A percentile compares a stretch with the other conserved stretches of the same genome.
phyloP scores from a whole-genome alignment of 2,113 vertebrate genomes.

The Clinocottus analis region DNA sequence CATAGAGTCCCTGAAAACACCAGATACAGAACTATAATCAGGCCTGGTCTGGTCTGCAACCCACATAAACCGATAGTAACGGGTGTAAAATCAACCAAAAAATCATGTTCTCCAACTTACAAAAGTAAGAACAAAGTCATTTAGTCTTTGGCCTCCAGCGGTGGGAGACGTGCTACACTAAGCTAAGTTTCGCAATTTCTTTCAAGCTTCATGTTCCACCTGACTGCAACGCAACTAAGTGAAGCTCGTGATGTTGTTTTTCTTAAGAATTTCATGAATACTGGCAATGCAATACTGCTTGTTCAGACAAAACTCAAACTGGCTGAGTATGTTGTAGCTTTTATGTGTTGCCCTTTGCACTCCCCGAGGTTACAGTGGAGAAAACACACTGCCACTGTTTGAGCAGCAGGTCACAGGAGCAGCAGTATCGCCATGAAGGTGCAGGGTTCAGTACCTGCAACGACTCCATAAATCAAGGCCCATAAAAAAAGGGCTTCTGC shows the following conservation, averaged over 20 bases:
- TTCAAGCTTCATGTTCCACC: not conserved
- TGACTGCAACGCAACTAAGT: not conserved
- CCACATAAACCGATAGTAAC: not conserved
- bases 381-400: not conserved
- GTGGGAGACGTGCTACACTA: not conserved
- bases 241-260: not conserved
- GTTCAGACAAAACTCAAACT: not conserved
- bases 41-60: no score
- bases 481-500: constrained; percentile 8
- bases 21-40: not conserved
- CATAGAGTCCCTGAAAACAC: not conserved
- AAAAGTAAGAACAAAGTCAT: not conserved
- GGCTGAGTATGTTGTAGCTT: not conserved
- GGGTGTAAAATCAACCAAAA: not conserved
- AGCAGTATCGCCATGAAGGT: constrained; percentile 22
- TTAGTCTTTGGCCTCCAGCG: not conserved
- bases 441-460: constrained; percentile 7
- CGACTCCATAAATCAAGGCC: not conserved
- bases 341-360: not conserved
- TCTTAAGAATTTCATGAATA: not conserved
- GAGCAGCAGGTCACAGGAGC: not conserved
- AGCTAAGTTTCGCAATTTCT: no score
- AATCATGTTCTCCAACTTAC: not conserved
- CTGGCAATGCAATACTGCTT: not conserved
- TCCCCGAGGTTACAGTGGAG: not conserved